These are phyloP conservation scores for Tiliacea aurago DNA, from an alignment of 2,888 invertebrate species.

Conservation along the genomic window DNA sequence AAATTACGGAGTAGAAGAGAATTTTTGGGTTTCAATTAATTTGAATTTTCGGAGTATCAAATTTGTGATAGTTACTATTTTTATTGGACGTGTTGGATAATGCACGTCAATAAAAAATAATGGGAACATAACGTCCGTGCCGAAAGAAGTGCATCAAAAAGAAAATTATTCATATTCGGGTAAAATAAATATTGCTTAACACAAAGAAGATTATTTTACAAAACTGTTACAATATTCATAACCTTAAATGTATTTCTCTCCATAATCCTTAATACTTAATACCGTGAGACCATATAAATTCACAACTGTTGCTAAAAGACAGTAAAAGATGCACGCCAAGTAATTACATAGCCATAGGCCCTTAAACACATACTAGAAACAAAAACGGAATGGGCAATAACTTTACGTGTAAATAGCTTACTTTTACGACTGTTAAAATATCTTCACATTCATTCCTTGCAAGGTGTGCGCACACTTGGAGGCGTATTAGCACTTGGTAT, in stretches of 20 bases:
- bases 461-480: constrained; percentile 44
- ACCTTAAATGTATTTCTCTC: not conserved
- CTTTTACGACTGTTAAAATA: constrained; percentile 64
- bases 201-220: not conserved
- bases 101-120: not conserved
- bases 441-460: constrained; percentile 44
- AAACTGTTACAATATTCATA: constrained; percentile 8
- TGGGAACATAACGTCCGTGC: not conserved
- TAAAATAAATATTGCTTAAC: not conserved
- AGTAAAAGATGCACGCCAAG: constrained; percentile 51
- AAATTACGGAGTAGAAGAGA: constrained; percentile 41
- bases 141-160: not conserved
- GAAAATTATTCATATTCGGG: not conserved
- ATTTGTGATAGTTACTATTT: not conserved
- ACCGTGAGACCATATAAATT: constrained; percentile 43
- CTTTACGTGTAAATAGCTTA: constrained; percentile 64
- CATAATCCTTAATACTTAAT: constrained; percentile 7
- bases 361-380: constrained; percentile 74
- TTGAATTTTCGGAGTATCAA: not conserved
- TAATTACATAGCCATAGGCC: constrained; percentile 60
- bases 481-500: constrained; percentile 31
- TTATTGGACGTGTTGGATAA: not conserved
- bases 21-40: constrained; percentile 32
- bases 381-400: constrained; percentile 67
- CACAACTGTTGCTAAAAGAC: constrained; percentile 45